phyloP scores from a whole-genome alignment of 2,888 invertebrate genomes.

The Orchesellides sinensis region DNA sequence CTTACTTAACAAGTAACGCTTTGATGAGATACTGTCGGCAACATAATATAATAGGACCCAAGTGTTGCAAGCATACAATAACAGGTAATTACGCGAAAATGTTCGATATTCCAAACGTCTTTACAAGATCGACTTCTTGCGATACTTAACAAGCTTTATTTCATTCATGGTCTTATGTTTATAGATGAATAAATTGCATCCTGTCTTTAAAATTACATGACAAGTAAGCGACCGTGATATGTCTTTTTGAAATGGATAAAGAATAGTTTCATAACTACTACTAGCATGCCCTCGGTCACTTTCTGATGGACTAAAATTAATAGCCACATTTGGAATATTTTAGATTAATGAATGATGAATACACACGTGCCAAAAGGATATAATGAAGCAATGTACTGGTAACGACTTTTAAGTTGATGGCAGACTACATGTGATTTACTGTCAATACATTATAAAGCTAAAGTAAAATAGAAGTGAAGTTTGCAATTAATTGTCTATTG shows the following conservation, averaged over 20 bases:
- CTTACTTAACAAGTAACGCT: conserved; percentile 17
- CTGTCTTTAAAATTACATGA: conserved; percentile 12
- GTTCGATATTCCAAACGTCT: not conserved
- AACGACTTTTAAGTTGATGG: not conserved
- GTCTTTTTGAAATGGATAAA: conserved; percentile 22
- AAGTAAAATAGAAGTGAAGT: not conserved
- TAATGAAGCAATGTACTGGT: not conserved
- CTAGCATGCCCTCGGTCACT: conserved; percentile 35
- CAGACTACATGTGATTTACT: not conserved
- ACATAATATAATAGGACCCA: not conserved
- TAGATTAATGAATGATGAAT: not conserved
- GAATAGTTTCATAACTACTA: conserved; percentile 27
- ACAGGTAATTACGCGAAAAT: not conserved
- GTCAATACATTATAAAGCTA: not conserved
- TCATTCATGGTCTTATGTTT: conserved; percentile 1
- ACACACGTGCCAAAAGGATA: conserved; percentile 17
- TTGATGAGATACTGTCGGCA: conserved; percentile 17
- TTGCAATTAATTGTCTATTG: not conserved
- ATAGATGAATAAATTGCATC: not conserved
- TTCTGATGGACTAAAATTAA: conserved; percentile 32
- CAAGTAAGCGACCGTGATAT: conserved; percentile 21
- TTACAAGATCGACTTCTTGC: too few species aligned
- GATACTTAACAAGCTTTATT: too few species aligned
- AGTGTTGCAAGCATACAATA: not conserved
- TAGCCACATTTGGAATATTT: conserved; percentile 13